A percentile compares a stretch with the other conserved stretches of the same genome.
phyloP scores from a whole-genome alignment of 2,888 invertebrate genomes.

The Lamproptera curius region DNA sequence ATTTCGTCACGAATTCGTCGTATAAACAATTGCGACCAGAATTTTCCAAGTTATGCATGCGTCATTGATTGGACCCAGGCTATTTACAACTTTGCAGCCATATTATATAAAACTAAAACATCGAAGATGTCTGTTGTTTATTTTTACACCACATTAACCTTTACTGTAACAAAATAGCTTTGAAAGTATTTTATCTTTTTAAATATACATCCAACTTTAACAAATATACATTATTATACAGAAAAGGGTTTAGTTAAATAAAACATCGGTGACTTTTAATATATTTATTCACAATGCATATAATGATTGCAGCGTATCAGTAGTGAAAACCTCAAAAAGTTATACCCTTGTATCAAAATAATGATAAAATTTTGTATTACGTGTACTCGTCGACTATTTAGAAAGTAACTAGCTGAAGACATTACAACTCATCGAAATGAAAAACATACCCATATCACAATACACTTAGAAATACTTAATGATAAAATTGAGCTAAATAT shows the following conservation, averaged over 20 bases:
- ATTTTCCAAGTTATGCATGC: slow-evolving; percentile 5
- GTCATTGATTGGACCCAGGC: neutral
- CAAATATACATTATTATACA: too few species aligned
- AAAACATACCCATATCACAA: slow-evolving; percentile 60
- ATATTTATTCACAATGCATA: slow-evolving; percentile 46
- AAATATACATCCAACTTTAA: too few species aligned
- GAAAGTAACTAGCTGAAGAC: slow-evolving; percentile 38
- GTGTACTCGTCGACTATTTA: slow-evolving; percentile 29
- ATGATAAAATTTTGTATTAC: slow-evolving; percentile 22
- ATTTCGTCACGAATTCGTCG: slow-evolving; percentile 2
- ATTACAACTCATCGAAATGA: slow-evolving; percentile 37
- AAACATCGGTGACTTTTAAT: slow-evolving; percentile 23
- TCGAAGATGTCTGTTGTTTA: too few species aligned
- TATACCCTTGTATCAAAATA: slow-evolving; percentile 26
- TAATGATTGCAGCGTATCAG: slow-evolving; percentile 43
- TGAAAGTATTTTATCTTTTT: too few species aligned
- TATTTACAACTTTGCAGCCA: slow-evolving; percentile 7
- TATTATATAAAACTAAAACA: too few species aligned
- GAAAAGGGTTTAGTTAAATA: slow-evolving; percentile 8
- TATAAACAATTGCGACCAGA: neutral
- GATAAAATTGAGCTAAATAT: slow-evolving; percentile 67
- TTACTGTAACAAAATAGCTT: too few species aligned
- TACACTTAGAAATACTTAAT: slow-evolving; percentile 52
- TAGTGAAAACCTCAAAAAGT: slow-evolving; percentile 39
- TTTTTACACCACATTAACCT: too few species aligned